phyloP scores from a whole-genome alignment of 2,797 vertebrate species.

The Thamnophis elegans region DNA sequence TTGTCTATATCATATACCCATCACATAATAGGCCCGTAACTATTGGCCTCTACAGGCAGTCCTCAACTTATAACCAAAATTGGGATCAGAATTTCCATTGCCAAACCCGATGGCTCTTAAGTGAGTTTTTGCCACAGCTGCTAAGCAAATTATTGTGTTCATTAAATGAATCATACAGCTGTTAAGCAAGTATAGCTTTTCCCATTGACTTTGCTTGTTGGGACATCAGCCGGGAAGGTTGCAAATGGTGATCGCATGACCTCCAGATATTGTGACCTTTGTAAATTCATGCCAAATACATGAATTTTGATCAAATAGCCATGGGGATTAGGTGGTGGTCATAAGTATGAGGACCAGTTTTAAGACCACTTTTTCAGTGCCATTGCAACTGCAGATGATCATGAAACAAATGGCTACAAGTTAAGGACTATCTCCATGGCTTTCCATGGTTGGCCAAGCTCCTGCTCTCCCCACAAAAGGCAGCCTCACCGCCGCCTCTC shows the following conservation, averaged over 20 bases:
- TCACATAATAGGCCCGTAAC: background rate
- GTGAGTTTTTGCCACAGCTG: background rate
- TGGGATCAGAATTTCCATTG: too few species aligned
- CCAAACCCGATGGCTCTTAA: background rate
- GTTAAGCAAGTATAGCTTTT: background rate
- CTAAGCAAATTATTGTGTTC: background rate
- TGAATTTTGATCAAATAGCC: background rate
- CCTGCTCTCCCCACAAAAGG: too few species aligned
- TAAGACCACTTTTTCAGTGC: background rate
- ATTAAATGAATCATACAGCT: background rate
- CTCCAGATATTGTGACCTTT: background rate
- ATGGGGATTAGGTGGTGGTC: background rate
- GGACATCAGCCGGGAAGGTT: background rate
- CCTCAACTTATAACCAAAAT: too few species aligned
- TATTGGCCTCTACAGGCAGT: background rate
- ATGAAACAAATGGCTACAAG: background rate
- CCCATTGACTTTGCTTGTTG: background rate
- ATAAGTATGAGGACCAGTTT: background rate
- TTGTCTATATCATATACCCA: rapidly evolving
- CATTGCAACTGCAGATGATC: background rate
- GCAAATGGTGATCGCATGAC: background rate
- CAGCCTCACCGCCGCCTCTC: too few species aligned
- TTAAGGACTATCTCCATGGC: background rate
- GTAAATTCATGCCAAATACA: background rate
- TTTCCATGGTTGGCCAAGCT: too few species aligned